These are phyloP conservation scores for Chloroclysta siterata DNA, from an alignment of 2,888 invertebrate genomes.

Conservation along the genomic window DNA sequence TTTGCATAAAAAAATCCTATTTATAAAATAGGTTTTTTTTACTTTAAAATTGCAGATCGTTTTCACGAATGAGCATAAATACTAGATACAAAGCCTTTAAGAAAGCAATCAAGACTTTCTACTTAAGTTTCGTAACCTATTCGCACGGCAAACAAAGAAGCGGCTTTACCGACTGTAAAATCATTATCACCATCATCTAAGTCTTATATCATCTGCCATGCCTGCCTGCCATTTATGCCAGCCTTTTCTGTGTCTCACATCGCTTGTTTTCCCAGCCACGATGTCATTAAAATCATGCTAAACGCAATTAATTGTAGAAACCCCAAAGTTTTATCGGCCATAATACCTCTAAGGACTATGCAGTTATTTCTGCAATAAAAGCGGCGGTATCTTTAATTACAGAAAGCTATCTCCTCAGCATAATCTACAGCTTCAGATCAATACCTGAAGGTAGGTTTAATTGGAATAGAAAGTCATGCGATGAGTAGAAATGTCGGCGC, in stretches of 20 bases:
- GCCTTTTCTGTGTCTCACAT: neutral
- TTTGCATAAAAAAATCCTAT: no score
- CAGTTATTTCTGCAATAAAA: slow-evolving; percentile 21
- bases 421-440: slow-evolving; percentile 43
- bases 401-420: slow-evolving; percentile 25
- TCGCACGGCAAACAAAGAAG: neutral
- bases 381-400: slow-evolving; percentile 38
- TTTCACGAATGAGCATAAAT: no score
- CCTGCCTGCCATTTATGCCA: neutral
- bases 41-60: no score
- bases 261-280: neutral
- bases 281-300: neutral
- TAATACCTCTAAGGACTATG: slow-evolving; percentile 3
- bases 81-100: no score
- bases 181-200: neutral
- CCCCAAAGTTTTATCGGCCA: slow-evolving; percentile 38
- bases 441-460: slow-evolving; percentile 51
- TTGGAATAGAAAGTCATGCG: slow-evolving; percentile 56
- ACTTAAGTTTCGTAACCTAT: no score
- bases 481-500: slow-evolving; percentile 46
- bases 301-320: neutral
- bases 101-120: no score
- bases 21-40: no score
- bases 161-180: neutral
- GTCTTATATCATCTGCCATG: no score